Evolutionary conservation across 1,140 invertebrate genomes (phyloP).

Genomic region (Laupala kohalensis): DNA sequence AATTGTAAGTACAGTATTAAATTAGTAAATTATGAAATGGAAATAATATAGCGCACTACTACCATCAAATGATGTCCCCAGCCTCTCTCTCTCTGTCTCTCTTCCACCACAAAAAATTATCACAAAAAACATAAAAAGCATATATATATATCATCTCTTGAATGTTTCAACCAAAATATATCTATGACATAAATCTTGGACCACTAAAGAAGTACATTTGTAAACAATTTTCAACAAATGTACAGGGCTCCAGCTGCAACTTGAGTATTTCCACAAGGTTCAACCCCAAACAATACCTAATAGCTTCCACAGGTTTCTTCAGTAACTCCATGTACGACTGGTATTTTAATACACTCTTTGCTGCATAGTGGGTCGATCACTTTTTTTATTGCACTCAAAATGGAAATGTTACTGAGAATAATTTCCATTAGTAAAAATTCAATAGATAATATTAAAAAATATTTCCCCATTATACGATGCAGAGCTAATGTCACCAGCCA

Average conservation of each 20-base stretch:
- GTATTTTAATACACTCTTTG: too few species aligned
- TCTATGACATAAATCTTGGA: background rate
- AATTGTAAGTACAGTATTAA: background rate
- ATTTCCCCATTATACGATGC: background rate
- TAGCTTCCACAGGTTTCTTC: too few species aligned
- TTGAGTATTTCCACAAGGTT: background rate
- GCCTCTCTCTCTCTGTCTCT: background rate
- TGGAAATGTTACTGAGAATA: background rate
- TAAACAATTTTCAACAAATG: background rate
- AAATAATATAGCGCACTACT: background rate
- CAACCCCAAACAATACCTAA: too few species aligned
- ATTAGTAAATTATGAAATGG: background rate
- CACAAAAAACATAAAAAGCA: background rate
- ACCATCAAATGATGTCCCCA: background rate
- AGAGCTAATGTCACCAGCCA: background rate
- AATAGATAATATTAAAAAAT: background rate
- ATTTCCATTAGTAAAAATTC: background rate
- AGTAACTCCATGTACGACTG: background rate
- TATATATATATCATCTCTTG: background rate
- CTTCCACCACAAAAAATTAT: background rate
- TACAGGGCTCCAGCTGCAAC: background rate
- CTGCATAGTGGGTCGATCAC: too few species aligned
- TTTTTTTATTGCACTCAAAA: background rate
- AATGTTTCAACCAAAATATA: background rate
- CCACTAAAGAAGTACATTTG: background rate